Conservation (phyloP, 2,113 vertebrate species). For the Cavia aperea region DNA sequence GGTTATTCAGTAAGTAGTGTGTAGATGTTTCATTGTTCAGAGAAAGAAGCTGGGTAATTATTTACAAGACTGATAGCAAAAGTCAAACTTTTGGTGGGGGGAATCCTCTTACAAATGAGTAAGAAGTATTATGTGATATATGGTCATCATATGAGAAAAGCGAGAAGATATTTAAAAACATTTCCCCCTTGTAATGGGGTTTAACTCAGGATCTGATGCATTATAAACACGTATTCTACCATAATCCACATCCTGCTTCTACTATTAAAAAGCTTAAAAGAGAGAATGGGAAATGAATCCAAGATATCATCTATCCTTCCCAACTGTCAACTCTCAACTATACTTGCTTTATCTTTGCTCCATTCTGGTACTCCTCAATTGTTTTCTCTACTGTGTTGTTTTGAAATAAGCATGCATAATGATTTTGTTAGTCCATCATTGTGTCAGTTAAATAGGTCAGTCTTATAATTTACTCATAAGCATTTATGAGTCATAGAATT, state of each 20-base stretch:
- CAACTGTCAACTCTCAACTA: background rate
- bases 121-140: background rate
- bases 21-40: background rate
- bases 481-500: background rate
- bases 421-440: background rate
- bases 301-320: background rate
- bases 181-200: background rate
- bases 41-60: background rate
- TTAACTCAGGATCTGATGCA: background rate
- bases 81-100: background rate
- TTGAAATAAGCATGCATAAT: background rate
- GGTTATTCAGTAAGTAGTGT: background rate
- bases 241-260: too few relatives aligned
- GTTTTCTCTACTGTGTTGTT: background rate
- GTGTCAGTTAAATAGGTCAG: background rate
- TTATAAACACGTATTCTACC: background rate
- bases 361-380: background rate
- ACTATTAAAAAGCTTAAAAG: background rate
- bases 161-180: background rate
- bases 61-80: background rate
- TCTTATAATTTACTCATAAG: background rate
- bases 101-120: background rate
- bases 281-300: background rate
- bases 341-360: background rate
- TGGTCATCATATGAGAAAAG: background rate